Percentiles rank a stretch among this genome's conserved stretches.
phyloP scores from a whole-genome alignment of 2,797 vertebrate species.

The Leuciscus waleckii region DNA sequence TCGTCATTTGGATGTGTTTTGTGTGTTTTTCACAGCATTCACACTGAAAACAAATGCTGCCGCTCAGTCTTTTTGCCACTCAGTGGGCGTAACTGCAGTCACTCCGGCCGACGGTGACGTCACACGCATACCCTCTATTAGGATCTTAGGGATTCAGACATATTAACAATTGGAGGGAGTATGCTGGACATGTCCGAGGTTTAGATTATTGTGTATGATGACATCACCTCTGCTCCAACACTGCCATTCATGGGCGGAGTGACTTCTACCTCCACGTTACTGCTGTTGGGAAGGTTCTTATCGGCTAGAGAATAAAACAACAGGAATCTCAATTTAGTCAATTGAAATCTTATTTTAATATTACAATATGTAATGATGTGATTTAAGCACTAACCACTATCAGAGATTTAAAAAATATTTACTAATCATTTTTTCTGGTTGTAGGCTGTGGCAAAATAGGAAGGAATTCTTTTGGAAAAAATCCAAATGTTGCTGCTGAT shows the following conservation, averaged over 20 bases:
- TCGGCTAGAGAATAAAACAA: slow-evolving; percentile 66
- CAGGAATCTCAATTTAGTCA: not conserved
- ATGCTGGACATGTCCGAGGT: not conserved
- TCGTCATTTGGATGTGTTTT: too few relatives aligned
- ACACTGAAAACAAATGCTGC: too few relatives aligned
- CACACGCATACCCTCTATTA: not conserved
- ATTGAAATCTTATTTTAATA: not conserved
- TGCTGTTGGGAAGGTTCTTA: slow-evolving; percentile 83
- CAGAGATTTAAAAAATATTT: not conserved
- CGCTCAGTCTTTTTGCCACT: too few relatives aligned
- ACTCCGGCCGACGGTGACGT: too few relatives aligned
- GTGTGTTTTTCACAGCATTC: too few relatives aligned
- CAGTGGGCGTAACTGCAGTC: too few relatives aligned
- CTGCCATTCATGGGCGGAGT: slow-evolving; percentile 87
- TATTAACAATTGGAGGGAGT: not conserved
- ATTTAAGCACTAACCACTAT: not conserved
- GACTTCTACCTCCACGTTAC: slow-evolving; percentile 91
- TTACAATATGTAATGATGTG: not conserved
- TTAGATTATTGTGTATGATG: slow-evolving; percentile 4
- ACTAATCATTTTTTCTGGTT: not conserved
- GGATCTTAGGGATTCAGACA: not conserved
- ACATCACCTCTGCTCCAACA: slow-evolving; percentile 75
- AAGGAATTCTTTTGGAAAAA: not conserved
- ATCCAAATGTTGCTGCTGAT: not conserved
- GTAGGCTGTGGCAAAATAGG: not conserved